phyloP scores from a whole-genome alignment of 2,888 invertebrate genomes.

The Sesia bembeciformis region DNA sequence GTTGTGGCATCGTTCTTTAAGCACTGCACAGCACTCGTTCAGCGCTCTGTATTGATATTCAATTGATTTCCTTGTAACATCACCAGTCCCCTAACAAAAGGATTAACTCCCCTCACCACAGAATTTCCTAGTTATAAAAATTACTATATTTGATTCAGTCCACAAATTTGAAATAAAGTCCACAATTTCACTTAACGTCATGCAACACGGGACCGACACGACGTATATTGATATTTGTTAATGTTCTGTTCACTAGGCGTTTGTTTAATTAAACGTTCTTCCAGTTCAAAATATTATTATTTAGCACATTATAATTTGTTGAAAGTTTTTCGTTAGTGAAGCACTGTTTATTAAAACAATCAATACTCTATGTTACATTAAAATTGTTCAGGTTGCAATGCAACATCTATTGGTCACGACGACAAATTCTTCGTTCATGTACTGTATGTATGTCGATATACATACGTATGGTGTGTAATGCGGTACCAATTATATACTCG shows the following conservation, averaged over 20 bases:
- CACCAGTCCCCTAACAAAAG: constrained; percentile 56
- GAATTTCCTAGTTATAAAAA: constrained; percentile 70
- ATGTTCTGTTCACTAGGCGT: constrained; percentile 70
- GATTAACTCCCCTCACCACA: constrained; percentile 72
- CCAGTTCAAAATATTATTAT: constrained; percentile 59
- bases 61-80: constrained; percentile 16
- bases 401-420: constrained; percentile 42
- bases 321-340: constrained; percentile 62
- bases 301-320: constrained; percentile 72
- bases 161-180: constrained; percentile 73
- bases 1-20: constrained; percentile 36
- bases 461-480: constrained; percentile 43
- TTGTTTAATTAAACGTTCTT: constrained; percentile 64
- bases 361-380: constrained; percentile 61
- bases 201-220: constrained; percentile 34
- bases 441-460: constrained; percentile 27
- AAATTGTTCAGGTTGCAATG: constrained; percentile 59
- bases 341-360: constrained; percentile 65
- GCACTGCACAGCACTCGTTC: constrained; percentile 26
- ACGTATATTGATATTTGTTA: constrained; percentile 37
- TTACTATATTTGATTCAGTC: constrained; percentile 68
- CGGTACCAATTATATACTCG: constrained; percentile 59
- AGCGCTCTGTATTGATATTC: constrained; percentile 1
- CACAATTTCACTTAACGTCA: constrained; percentile 60
- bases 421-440: constrained; percentile 33